Conservation (phyloP, 2,888 invertebrate genomes). For the Baronia brevicornis region DNA sequence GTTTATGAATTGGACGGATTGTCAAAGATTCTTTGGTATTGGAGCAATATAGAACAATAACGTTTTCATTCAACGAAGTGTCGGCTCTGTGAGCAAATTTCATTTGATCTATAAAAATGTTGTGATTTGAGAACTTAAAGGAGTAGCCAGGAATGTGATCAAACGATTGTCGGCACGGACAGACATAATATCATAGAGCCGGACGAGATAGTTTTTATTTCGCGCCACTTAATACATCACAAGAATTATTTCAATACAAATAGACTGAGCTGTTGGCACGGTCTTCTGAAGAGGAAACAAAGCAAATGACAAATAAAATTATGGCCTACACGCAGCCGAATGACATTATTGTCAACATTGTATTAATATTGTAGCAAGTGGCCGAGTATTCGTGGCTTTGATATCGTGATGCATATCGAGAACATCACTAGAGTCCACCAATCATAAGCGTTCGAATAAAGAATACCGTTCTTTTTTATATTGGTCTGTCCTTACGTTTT, state of each 20-base stretch:
- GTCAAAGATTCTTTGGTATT: too few relatives aligned
- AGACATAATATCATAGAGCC: not conserved
- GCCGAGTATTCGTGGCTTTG: conserved; percentile 17
- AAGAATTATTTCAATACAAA: conserved; percentile 29
- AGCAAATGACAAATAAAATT: conserved; percentile 46
- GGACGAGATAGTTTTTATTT: conserved; percentile 4
- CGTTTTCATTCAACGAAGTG: too few relatives aligned
- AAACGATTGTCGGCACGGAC: conserved; percentile 1
- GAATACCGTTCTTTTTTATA: conserved; percentile 4
- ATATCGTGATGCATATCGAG: conserved; percentile 5
- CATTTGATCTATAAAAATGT: too few relatives aligned
- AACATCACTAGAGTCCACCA: conserved; percentile 9
- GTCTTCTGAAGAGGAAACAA: conserved; percentile 37
- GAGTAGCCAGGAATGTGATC: conserved; percentile 13
- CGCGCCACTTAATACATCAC: conserved; percentile 15
- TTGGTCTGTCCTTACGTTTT: conserved; percentile 7
- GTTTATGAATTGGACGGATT: too few relatives aligned
- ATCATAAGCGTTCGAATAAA: conserved; percentile 5
- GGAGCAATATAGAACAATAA: too few relatives aligned
- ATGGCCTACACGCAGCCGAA: conserved; percentile 28
- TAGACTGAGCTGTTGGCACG: conserved; percentile 47
- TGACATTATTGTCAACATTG: conserved; percentile 41
- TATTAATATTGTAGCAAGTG: conserved; percentile 38
- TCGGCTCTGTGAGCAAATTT: too few relatives aligned
- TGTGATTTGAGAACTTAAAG: too few relatives aligned